Percentiles rank a stretch among this genome's conserved stretches.
These are phyloP conservation scores for Malurus splendens DNA, from an alignment of 2,797 vertebrate genomes.

Conservation along the genomic window DNA sequence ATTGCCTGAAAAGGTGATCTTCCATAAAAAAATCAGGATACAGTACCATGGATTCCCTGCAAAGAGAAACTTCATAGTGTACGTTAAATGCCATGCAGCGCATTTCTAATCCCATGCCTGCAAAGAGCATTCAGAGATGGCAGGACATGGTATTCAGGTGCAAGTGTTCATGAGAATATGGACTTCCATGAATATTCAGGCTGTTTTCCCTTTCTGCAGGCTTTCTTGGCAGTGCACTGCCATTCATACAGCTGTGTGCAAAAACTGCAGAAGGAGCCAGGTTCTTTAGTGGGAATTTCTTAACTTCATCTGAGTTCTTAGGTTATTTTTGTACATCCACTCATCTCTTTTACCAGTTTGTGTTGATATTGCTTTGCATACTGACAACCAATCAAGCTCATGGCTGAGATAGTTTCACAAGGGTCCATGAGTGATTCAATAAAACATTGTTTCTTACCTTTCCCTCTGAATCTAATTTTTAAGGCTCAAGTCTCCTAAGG, in stretches of 20 bases:
- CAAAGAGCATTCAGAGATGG: not conserved
- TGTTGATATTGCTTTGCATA: not conserved
- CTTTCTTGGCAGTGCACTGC: not conserved
- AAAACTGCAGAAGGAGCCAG: not conserved
- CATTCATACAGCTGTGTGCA: not conserved
- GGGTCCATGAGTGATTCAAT: not conserved
- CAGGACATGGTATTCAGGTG: not conserved
- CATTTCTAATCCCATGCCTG: not conserved
- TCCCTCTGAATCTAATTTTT: not conserved
- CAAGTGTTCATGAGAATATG: not conserved
- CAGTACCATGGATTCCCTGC: not conserved
- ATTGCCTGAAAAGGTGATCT: not conserved
- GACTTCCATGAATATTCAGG: not conserved
- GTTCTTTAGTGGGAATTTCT: not conserved
- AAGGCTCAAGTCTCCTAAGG: not conserved
- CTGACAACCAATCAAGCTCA: rapidly evolving
- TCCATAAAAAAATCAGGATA: not conserved
- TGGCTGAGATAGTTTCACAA: not conserved
- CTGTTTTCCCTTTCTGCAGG: not conserved
- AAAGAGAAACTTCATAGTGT: not conserved
- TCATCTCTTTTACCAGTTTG: not conserved
- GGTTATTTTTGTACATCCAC: not conserved
- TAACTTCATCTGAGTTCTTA: not conserved
- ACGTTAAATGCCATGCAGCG: not conserved
- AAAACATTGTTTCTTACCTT: not conserved